Evolutionary conservation across 2,888 invertebrate species (phyloP), one percentile per base, ranked within the genome.

Genomic region (Gnatocerus cornutus): DNA sequence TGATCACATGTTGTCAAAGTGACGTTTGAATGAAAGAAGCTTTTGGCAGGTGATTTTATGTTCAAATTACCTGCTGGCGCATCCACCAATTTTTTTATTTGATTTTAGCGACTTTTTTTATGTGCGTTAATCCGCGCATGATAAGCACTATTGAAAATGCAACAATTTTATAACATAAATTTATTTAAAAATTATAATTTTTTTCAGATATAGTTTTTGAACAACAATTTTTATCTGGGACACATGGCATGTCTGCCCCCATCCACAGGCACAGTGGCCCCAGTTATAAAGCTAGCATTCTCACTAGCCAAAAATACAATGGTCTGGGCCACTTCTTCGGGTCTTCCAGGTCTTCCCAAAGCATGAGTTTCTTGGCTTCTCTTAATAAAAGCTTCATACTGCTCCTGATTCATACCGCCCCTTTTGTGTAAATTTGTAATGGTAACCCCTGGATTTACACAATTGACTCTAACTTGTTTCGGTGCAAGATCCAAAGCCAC

Each of bases 201-300:
- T n/a, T n/a, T n/a, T n/a, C n/a, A n/a, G n/a, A n/a, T n/a, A n/a
- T n/a, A n/a, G n/a, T n/a, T n/a, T n/a, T n/a, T 39, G 5, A 33
- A 9, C 33, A 33, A 33, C 2, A n/a, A n/a, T 33, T 1, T 33
- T 46, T 61, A 68, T 69, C 64, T 58, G 39, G 97, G 97, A 79
- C 97, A 97, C 93, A 97, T 94, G 4, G 93, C 94, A 84, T 97
- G 95, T 50, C 97, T 89, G 0, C 99, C 99, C 14, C 99, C 99
- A 84, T 99, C 99, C 0, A 98, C 94, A 0, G 97, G 93, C 16
- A 99, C 77, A 66, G 91, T 92, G 3, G 90, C 93, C 2, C 97
- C 98, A 6, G 99, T 99, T 3, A 95, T 95, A 81, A 95, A 98
- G 76, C 93, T 94, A 1, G 96, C 92, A 72, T 92, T 88, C 62